Percentiles rank a stretch among this genome's conserved stretches.
Conservation (phyloP, 2,888 invertebrate genomes). For the Agrochola litura region DNA sequence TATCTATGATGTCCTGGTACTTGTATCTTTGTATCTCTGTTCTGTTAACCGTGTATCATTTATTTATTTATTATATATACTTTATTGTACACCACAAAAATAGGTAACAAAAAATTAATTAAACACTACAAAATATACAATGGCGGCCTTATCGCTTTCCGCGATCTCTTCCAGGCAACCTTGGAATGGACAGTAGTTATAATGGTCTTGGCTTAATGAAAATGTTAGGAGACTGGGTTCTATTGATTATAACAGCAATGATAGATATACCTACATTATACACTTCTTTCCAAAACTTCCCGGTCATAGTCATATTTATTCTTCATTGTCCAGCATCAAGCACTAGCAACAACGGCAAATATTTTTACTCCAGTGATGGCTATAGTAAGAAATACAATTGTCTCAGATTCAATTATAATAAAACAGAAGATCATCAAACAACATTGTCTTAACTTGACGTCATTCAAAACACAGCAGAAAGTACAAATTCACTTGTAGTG, state of each 20-base stretch:
- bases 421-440: not conserved
- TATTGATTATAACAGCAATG: not conserved
- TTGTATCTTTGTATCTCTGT: conserved; percentile 1
- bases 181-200: too few species aligned
- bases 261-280: not conserved
- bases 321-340: not conserved
- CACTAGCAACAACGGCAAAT: not conserved
- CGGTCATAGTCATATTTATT: not conserved
- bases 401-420: conserved; percentile 7
- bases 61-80: too few species aligned
- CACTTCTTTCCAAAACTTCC: not conserved
- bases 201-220: conserved; percentile 14
- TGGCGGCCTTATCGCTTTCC: too few species aligned
- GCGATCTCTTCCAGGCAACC: too few species aligned
- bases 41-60: not conserved
- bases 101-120: too few species aligned
- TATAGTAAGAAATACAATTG: not conserved
- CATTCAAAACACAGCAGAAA: not conserved
- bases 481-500: not conserved
- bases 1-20: conserved; percentile 39
- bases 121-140: too few species aligned
- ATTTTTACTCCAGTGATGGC: not conserved
- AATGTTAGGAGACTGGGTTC: not conserved
- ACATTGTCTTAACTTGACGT: not conserved
- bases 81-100: too few species aligned